Base-by-base conservation (phyloP, 2,797 vertebrate species). In the Argyrosomus regius region DNA sequence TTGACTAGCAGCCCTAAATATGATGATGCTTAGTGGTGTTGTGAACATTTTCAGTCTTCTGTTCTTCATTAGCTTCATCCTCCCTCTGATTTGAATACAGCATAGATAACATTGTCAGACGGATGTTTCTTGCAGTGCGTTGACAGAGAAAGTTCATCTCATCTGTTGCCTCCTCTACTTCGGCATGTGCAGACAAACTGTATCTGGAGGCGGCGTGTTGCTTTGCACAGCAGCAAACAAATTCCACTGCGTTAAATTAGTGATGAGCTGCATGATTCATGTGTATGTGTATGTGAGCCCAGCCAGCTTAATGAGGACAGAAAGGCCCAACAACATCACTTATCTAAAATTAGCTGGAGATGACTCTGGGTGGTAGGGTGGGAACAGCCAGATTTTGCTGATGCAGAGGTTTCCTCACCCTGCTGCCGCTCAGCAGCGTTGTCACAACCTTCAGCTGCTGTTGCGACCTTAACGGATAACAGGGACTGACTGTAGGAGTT, bases 321-420 rank as follows among this genome's bases (percentile, higher is more conserved):
- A 90, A 88, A 77, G 78, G 63, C 76, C 78, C 75, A 80, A 75
- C 85, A 83, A 87, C 91, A 82, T 87, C 83, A 70, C 82, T 89
- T 89, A 87, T 78, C 87, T 88, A 92, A 91, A 91, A 90, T 91
- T 90, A 91, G 83, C 89, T 50, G 20, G 69, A 73, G 77, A 86
- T 75, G 84, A 76, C 88, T 81, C 22, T 1, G 14, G 83, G 78
- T 43, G 18, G 46, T n/a, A 17, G 26, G 45, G 3, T 8, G 31
- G 52, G 46, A 61, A 17, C 24, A 53, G 60, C 11, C 46, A 67
- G 39, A 78, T 71, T 77, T 56, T 75, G 88, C 85, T 90, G 88
- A 90, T 6, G 76, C 72, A 46, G 83, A 80, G 56, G 62, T 89
- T 89, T 79, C 72, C 63, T 82, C 76, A 53, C 62, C 45, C 54